Conservation (phyloP, 1,140 invertebrate species). For the Lepidurus couesii region DNA sequence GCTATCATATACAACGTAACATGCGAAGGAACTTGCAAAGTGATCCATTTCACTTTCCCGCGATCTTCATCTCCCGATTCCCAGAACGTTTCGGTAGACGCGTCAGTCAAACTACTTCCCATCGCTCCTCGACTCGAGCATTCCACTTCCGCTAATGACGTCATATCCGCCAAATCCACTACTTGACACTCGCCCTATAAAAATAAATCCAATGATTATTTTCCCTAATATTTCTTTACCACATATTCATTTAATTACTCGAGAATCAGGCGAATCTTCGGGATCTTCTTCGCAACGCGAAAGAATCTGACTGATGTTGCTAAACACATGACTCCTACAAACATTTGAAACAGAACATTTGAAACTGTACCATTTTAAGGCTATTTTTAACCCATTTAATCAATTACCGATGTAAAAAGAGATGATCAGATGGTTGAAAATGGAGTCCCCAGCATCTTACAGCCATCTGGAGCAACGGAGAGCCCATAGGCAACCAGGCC, state of each 20-base stretch:
- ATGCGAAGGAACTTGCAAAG: constrained; percentile 35
- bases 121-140: constrained; percentile 89
- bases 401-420: constrained; percentile 76
- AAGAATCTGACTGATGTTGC: constrained; percentile 91
- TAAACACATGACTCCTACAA: constrained; percentile 78
- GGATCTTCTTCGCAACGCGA: constrained; percentile 80
- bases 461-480: constrained; percentile 82
- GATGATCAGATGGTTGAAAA: constrained; percentile 81
- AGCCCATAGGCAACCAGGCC: constrained; percentile 78
- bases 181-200: constrained; percentile 50
- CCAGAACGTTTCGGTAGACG: constrained; percentile 97
- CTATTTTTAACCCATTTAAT: constrained; percentile 35
- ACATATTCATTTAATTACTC: constrained; percentile 3
- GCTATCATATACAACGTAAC: constrained; percentile 62
- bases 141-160: constrained; percentile 68
- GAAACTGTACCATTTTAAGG: neutral
- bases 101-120: constrained; percentile 84
- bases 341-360: constrained; percentile 33
- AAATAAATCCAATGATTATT: no score
- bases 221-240: neutral
- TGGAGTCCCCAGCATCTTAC: constrained; percentile 87
- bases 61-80: constrained; percentile 94
- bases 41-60: constrained; percentile 31
- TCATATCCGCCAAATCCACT: constrained; percentile 66
- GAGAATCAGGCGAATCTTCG: constrained; percentile 23